phyloP scores from a whole-genome alignment of 2,888 invertebrate genomes.

The Polyommatus icarus region DNA sequence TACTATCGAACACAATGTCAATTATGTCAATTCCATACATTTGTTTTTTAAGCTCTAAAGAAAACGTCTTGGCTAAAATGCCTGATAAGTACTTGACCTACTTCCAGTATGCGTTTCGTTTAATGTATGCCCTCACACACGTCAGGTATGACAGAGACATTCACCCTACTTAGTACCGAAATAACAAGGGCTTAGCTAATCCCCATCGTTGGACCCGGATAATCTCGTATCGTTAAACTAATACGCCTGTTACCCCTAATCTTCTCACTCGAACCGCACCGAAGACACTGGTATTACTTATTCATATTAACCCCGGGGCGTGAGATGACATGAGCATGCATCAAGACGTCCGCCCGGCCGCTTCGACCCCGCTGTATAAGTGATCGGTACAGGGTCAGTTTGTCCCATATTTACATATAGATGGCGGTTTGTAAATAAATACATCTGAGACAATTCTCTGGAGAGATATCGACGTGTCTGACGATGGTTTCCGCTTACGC shows the following conservation, averaged over 20 bases:
- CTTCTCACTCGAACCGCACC: slow-evolving; percentile 19
- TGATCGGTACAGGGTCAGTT: slow-evolving; percentile 6
- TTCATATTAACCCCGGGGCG: slow-evolving; percentile 26
- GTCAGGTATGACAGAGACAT: slow-evolving; percentile 17
- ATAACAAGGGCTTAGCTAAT: slow-evolving; percentile 25
- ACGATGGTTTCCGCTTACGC: not conserved
- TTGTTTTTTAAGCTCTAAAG: too few species aligned
- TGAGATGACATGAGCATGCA: slow-evolving; percentile 22
- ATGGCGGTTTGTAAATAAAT: slow-evolving; percentile 3
- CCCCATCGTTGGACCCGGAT: slow-evolving; percentile 9
- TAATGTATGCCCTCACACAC: not conserved
- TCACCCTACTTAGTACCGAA: slow-evolving; percentile 9
- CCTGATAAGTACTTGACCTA: not conserved
- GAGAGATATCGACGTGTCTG: not conserved
- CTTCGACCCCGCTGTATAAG: slow-evolving; percentile 4
- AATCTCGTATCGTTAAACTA: slow-evolving; percentile 30
- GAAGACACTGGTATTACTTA: slow-evolving; percentile 27
- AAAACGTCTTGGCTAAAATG: too few species aligned
- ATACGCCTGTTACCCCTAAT: slow-evolving; percentile 26
- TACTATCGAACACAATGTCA: too few species aligned
- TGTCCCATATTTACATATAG: slow-evolving; percentile 6
- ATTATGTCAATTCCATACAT: too few species aligned
- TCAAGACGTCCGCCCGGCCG: slow-evolving; percentile 7
- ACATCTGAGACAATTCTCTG: not conserved
- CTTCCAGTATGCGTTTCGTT: not conserved